These are phyloP conservation scores for Pollicipes pollicipes DNA, from an alignment of 1,140 invertebrate genomes.

Conservation along the genomic window DNA sequence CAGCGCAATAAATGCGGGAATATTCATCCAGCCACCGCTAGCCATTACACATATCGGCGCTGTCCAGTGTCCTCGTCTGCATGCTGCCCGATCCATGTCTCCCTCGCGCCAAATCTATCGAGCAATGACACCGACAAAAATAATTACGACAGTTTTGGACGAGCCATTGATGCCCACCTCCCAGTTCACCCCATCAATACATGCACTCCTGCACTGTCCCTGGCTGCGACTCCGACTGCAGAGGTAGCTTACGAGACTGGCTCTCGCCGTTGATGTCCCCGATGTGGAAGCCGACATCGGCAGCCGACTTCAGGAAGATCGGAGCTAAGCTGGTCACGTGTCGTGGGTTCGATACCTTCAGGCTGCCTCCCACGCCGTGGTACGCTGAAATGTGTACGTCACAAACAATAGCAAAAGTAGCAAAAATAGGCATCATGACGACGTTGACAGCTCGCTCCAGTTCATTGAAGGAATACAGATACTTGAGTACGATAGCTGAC, in stretches of 20 bases:
- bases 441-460: no score
- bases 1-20: no score
- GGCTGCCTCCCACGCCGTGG: neutral
- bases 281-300: neutral
- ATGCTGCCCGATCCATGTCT: no score
- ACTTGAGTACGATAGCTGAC: neutral
- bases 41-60: no score
- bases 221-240: no score
- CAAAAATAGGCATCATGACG: no score
- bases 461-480: neutral
- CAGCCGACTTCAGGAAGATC: neutral
- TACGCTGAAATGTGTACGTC: neutral
- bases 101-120: neutral
- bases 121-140: neutral
- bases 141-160: neutral
- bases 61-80: no score
- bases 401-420: no score
- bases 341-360: neutral
- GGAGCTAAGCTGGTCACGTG: neutral
- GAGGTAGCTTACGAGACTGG: neutral
- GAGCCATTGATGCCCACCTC: neutral
- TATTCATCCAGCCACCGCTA: no score
- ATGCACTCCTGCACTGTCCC: neutral
- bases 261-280: neutral
- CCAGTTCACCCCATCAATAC: neutral